Evolutionary conservation across 2,888 invertebrate species (phyloP), one percentile per base, ranked within the genome.

Genomic region (Ariolimax columbianus): DNA sequence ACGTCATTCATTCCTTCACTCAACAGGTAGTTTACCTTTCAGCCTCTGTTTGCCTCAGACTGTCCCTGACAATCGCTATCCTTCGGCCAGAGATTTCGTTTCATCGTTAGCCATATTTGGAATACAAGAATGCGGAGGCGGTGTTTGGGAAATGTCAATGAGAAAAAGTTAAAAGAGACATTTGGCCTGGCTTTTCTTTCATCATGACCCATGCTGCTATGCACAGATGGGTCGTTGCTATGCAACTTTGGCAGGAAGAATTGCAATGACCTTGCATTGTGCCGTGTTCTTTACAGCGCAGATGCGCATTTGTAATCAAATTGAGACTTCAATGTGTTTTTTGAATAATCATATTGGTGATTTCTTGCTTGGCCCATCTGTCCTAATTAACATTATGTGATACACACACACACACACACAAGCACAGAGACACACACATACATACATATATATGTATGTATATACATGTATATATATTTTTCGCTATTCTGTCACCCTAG

Each of bases 81-180:
- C 26, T 40, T 72, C 40, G 38, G 40, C 72, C 33, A 30, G 33
- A 33, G 75, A 75, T 75, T 75, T 33, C 75, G 33, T 51, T n/a
- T 72, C 51, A 72, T 72, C 51, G 68, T 4, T 81, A 55, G n/a
- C 70, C 72, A 72, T 72, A 72, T 81, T 81, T 81, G 38, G 72
- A 70, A 81, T 51, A 81, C 79, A 79, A 79, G 55, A 72, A 81
- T 47, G 72, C 40, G 72, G 36, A 51, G n/a, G 47, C 26, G 26
- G 14, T 51, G 70, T 72, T 72, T 72, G 81, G 30, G 81, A 36
- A 81, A 72, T 72, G 81, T 66, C 72, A 40, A 55, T 38, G 55
- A 51, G 33, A 47, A 33, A 51, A 81, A 26, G 81, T 43, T 72
- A 36, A 47, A 17, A 72, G 17, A 81, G 72, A 72, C 55, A 47